These are phyloP conservation scores for human (Homo sapiens) DNA, from an alignment of 2,113 vertebrate species.

Conservation along the genomic window GRCh38 chr6:82832001-82832500, in stretches of 20 bases:
- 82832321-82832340: neutral
- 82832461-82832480: neutral
- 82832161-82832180: neutral
- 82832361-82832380: neutral
- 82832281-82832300: neutral
- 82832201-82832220: neutral
- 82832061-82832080: neutral
- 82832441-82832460: neutral
- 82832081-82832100: neutral
- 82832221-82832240: neutral
- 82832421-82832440: neutral
- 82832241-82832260: neutral
- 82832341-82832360: neutral
- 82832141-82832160: neutral
- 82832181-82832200: neutral
- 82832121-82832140: neutral
- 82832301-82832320: neutral
- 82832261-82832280: neutral
- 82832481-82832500: neutral
- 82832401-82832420: neutral
- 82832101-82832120: neutral
- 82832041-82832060: neutral
- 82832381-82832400: neutral
- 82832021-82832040: neutral
- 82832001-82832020: neutral